A percentile compares a stretch with the other conserved stretches of the same genome.
These are phyloP conservation scores for Luehdorfia chinensis DNA, from an alignment of 1,140 invertebrate species.

Conservation along the genomic window DNA sequence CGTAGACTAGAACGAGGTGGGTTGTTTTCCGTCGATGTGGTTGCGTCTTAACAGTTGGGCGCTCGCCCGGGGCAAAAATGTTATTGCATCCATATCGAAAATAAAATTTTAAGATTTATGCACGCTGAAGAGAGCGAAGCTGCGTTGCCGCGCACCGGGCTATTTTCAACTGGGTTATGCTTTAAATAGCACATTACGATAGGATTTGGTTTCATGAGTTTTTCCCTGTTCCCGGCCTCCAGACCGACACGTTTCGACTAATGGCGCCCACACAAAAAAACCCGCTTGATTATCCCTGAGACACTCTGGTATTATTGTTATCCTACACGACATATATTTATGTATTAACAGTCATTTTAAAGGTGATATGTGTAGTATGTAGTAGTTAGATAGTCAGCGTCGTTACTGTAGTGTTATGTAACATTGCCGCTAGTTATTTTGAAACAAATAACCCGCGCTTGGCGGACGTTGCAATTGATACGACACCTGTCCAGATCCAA, in stretches of 20 bases:
- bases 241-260: constrained; percentile 47
- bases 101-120: constrained; percentile 75
- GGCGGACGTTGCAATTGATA: too few relatives aligned
- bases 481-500: too few relatives aligned
- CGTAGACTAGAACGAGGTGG: background rate
- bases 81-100: constrained; percentile 62
- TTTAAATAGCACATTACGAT: constrained; percentile 76
- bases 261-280: constrained; percentile 55
- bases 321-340: too few relatives aligned
- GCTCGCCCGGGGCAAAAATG: constrained; percentile 36
- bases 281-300: constrained; percentile 41
- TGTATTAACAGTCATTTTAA: too few relatives aligned
- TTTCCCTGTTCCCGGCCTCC: constrained; percentile 64
- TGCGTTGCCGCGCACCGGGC: constrained; percentile 65
- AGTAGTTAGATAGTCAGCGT: too few relatives aligned
- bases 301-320: too few relatives aligned
- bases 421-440: too few relatives aligned
- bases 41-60: constrained; percentile 22
- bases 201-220: constrained; percentile 75
- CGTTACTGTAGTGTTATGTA: too few relatives aligned
- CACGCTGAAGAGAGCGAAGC: constrained; percentile 61
- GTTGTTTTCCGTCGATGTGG: background rate
- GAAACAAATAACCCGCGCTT: too few relatives aligned
- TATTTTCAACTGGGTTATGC: constrained; percentile 75
- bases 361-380: too few relatives aligned